Conservation (phyloP, 1,140 invertebrate genomes). For the Drosophila kepulauana region DNA sequence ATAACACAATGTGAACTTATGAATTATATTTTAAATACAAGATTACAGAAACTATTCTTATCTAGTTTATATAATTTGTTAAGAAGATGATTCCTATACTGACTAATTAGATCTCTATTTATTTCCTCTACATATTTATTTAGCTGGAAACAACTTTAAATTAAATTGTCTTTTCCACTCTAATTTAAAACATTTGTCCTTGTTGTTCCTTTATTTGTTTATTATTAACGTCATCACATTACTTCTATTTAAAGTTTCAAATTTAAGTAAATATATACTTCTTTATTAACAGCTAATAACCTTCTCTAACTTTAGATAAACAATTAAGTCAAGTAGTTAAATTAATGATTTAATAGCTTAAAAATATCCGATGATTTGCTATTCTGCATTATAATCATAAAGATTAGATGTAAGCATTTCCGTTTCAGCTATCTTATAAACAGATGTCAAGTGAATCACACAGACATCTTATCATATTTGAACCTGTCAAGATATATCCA, state of each 20-base stretch:
- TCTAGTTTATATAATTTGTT: too few species aligned
- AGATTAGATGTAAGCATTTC: slow-evolving; percentile 5
- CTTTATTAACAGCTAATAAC: background rate
- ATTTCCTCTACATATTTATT: too few species aligned
- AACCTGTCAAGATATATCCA: background rate
- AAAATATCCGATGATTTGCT: slow-evolving; percentile 16
- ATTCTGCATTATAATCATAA: background rate
- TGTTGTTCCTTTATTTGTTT: too few species aligned
- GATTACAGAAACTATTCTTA: too few species aligned
- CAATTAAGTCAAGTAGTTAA: background rate
- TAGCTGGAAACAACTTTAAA: too few species aligned
- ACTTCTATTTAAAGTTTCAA: background rate
- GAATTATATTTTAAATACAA: too few species aligned
- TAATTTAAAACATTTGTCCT: too few species aligned
- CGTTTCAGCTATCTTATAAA: slow-evolving; percentile 1
- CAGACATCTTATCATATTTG: slow-evolving; percentile 10
- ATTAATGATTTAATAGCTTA: slow-evolving; percentile 22
- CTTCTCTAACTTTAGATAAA: background rate
- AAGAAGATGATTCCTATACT: too few species aligned
- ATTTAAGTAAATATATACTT: background rate
- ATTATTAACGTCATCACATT: background rate
- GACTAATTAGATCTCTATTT: too few species aligned
- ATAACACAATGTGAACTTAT: too few species aligned
- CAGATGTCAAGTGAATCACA: slow-evolving; percentile 1
- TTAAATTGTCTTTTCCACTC: too few species aligned